phyloP scores from a whole-genome alignment of 2,888 invertebrate genomes.

The Boloria euphrosyne region DNA sequence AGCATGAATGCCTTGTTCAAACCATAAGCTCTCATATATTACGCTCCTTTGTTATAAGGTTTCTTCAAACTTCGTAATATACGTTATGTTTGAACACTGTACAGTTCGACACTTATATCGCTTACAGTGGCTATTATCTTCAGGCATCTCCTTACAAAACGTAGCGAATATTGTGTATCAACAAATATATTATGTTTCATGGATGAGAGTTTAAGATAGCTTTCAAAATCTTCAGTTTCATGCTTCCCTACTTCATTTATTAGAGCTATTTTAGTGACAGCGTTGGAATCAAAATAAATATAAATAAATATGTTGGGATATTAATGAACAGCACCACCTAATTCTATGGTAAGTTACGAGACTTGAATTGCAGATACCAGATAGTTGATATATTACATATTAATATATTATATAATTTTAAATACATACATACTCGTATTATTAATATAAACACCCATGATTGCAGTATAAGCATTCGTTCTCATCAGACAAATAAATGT shows the following conservation, averaged over 20 bases:
- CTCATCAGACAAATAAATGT: too few species aligned
- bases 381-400: too few species aligned
- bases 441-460: too few species aligned
- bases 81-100: slow-evolving; percentile 25
- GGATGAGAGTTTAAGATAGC: slow-evolving; percentile 8
- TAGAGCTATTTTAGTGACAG: too few species aligned
- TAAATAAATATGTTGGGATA: too few species aligned
- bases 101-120: slow-evolving; percentile 27
- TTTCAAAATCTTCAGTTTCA: slow-evolving; percentile 2
- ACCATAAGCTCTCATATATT: slow-evolving; percentile 24
- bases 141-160: slow-evolving; percentile 14
- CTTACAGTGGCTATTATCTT: slow-evolving; percentile 27
- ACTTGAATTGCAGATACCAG: too few species aligned
- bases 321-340: too few species aligned
- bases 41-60: slow-evolving; percentile 26
- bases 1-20: slow-evolving; percentile 22
- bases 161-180: slow-evolving; percentile 7
- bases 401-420: too few species aligned
- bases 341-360: too few species aligned
- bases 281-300: too few species aligned
- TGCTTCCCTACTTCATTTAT: background rate
- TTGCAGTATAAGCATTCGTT: too few species aligned
- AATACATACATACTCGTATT: too few species aligned
- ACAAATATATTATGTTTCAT: slow-evolving; percentile 16
- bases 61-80: slow-evolving; percentile 25